Conservation (phyloP, 2,888 invertebrate genomes). For the Ceraclea dissimilis region DNA sequence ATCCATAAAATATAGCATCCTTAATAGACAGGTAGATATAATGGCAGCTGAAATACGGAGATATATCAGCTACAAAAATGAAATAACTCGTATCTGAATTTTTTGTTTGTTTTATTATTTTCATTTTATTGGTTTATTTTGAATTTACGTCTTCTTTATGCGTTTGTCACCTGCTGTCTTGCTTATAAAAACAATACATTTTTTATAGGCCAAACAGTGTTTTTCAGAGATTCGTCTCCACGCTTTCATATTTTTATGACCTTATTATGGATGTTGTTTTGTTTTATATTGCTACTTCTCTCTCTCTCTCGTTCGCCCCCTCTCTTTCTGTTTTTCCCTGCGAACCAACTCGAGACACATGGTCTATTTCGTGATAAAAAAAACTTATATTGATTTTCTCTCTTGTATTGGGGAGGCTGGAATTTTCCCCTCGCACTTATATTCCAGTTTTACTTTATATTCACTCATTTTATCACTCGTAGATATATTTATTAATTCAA, state of each 20-base stretch:
- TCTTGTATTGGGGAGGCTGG: not conserved
- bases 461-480: not conserved
- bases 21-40: no score
- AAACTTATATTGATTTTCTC: not conserved
- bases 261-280: conserved; percentile 1
- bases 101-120: conserved; percentile 7
- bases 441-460: not conserved
- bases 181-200: conserved; percentile 18
- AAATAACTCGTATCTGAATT: not conserved
- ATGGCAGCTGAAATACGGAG: not conserved
- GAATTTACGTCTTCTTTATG: conserved; percentile 16
- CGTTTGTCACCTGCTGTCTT: conserved; percentile 17
- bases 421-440: not conserved
- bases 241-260: not conserved
- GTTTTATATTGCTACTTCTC: not conserved
- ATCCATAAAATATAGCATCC: no score
- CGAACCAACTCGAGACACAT: not conserved
- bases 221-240: not conserved
- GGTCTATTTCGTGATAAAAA: not conserved
- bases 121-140: conserved; percentile 16
- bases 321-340: not conserved
- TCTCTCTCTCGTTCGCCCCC: no score
- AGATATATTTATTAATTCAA: not conserved
- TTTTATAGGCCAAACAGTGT: conserved; percentile 12
- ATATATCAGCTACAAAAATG: not conserved